Percentiles rank a stretch among this genome's conserved stretches.
Evolutionary conservation across 64 coral and sea anemone species (phyloP).

Genomic region (Montipora capricornis): DNA sequence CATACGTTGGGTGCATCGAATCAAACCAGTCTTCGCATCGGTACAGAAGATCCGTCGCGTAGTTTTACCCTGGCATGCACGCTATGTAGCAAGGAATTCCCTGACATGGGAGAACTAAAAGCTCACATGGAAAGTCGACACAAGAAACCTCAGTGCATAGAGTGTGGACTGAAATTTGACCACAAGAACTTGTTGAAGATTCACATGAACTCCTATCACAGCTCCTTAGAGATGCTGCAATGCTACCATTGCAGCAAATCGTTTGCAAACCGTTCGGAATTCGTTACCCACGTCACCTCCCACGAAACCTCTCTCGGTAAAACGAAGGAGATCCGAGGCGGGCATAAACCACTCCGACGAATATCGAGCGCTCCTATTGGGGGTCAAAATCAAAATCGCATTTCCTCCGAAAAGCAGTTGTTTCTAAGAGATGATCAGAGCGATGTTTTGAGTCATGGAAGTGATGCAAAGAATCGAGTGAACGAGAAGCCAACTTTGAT

Average conservation of each 20-base stretch:
- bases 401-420: neutral
- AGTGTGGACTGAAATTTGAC: constrained; percentile 86
- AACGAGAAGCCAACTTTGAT: neutral
- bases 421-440: neutral
- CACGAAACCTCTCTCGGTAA: constrained; percentile 68
- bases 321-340: constrained; percentile 15
- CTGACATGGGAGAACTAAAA: constrained; percentile 60
- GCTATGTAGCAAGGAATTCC: constrained; percentile 75
- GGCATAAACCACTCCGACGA: constrained; percentile 18
- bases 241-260: constrained; percentile 89
- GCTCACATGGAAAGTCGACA: constrained; percentile 82
- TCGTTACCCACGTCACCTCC: constrained; percentile 82
- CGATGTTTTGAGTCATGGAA: neutral
- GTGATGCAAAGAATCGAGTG: neutral
- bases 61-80: constrained; percentile 61
- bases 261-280: constrained; percentile 78
- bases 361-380: neutral
- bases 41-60: constrained; percentile 1
- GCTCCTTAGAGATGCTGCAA: constrained; percentile 79
- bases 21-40: neutral
- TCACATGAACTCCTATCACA: constrained; percentile 91
- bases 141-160: constrained; percentile 73
- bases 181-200: constrained; percentile 93
- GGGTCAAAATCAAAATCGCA: neutral
- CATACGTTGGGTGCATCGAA: neutral